Evolutionary conservation across 1,140 invertebrate genomes (phyloP).

Genomic region (Leptopilina clavipes): DNA sequence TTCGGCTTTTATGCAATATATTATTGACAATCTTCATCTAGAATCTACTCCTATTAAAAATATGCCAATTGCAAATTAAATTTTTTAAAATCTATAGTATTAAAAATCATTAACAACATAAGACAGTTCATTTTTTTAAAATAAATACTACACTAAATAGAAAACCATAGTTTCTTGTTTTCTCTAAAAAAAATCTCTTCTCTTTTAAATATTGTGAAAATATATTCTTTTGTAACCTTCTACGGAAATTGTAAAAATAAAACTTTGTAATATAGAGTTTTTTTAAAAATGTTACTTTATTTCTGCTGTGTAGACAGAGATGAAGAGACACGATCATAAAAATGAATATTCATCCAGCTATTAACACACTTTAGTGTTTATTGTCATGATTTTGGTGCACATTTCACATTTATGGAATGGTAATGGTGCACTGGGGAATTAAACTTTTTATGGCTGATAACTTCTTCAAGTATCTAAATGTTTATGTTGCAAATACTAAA

Average conservation of each 20-base stretch:
- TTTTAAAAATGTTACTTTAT: neutral
- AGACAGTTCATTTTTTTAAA: too few species aligned
- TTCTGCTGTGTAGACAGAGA: neutral
- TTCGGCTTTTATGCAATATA: conserved; percentile 15
- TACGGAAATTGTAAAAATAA: too few species aligned
- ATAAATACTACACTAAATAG: too few species aligned
- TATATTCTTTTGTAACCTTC: too few species aligned
- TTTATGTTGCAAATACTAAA: neutral
- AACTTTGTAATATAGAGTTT: neutral
- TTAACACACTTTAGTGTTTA: conserved; percentile 10
- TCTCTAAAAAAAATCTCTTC: too few species aligned
- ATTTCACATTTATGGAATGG: conserved; percentile 11
- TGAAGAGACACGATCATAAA: neutral
- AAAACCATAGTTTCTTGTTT: too few species aligned
- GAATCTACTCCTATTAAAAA: neutral
- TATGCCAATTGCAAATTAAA: neutral
- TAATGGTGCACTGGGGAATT: neutral
- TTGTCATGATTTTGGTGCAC: neutral
- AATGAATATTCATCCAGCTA: conserved; percentile 7
- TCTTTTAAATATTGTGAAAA: too few species aligned
- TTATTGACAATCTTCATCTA: neutral
- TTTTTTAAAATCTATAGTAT: neutral
- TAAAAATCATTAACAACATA: too few species aligned
- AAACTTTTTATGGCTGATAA: neutral
- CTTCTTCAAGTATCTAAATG: neutral